phyloP scores from a whole-genome alignment of 2,113 vertebrate genomes.

The Psettodes erumei region DNA sequence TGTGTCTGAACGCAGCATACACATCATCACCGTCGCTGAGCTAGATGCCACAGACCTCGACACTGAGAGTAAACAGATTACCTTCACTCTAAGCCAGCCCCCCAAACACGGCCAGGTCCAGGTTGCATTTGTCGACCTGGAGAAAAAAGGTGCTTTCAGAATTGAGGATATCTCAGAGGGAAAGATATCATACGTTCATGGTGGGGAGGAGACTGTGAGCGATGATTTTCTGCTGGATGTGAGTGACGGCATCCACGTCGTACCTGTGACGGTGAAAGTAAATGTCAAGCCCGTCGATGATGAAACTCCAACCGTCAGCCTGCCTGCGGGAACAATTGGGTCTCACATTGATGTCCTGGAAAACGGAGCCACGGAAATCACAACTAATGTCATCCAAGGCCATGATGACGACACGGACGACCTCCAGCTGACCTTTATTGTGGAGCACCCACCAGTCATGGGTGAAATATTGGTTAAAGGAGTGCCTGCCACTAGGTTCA shows the following conservation, averaged over 20 bases:
- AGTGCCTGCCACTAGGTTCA: conserved; percentile 86
- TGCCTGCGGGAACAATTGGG: conserved; percentile 88
- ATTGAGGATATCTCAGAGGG: conserved; percentile 87
- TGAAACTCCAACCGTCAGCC: conserved; percentile 82
- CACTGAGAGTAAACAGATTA: conserved; percentile 85
- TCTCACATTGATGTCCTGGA: conserved; percentile 93
- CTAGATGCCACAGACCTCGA: conserved; percentile 88
- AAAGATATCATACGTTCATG: conserved; percentile 87
- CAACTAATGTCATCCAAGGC: conserved; percentile 88
- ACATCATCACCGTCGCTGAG: conserved; percentile 85
- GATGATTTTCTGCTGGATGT: conserved; percentile 91
- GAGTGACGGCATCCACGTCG: conserved; percentile 90
- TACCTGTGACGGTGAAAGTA: conserved; percentile 90
- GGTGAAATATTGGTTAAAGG: conserved; percentile 91
- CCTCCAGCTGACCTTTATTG: conserved; percentile 90
- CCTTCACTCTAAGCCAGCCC: conserved; percentile 87
- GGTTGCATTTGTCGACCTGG: conserved; percentile 81
- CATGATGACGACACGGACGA: conserved; percentile 88
- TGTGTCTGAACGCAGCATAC: conserved; percentile 85
- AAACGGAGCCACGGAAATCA: conserved; percentile 91
- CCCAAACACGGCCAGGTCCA: conserved; percentile 88
- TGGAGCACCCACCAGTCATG: conserved; percentile 86
- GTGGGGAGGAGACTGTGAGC: conserved; percentile 83
- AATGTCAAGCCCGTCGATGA: conserved; percentile 86
- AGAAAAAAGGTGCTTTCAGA: conserved; percentile 84